Base-by-base conservation (phyloP, 2,797 vertebrate species). In the Parotocinclus haroldoi region DNA sequence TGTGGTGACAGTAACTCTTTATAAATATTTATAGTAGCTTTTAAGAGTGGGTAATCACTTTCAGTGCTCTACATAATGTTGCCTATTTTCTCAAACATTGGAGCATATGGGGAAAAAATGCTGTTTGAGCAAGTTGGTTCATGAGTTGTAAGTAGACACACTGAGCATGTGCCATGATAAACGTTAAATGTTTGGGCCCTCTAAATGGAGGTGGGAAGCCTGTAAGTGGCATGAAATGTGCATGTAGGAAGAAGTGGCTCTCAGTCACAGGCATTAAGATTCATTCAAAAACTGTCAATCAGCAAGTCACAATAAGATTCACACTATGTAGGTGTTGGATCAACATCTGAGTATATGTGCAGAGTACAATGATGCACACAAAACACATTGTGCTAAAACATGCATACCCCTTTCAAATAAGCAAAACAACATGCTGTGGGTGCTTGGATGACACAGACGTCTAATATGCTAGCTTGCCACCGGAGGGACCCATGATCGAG, bases 1-100 rank as follows among this genome's bases (percentile, higher is more conserved):
- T 74, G 56, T 55, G 10, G 79, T 57, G 66, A 81, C 78, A 85
- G 76, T 79, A 84, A 75, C 71, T 59, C 74, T 80, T 80, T 72
- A 87, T 88, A 84, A 83, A 89, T 88, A 89, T 89, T 88, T 82
- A 87, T 87, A 68, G 75, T 73, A 72, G 72, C 79, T 85, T 85
- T 78, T 87, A 84, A 83, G 88, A 88, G 82, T 80, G 65, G 76
- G 81, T 83, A 85, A 86, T 88, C 73, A 81, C 85, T 89, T 85
- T 74, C 77, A 70, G 72, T 83, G 85, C 84, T 81, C 81, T 81
- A 79, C 81, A 84, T 88, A 84, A 87, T 87, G 79, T 60, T 78
- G 76, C 76, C 77, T 82, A 84, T 87, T 87, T 87, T 86, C 87
- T 85, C 76, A 80, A 62, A 84, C 67, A 72, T 78, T 73, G 74